phyloP scores from a whole-genome alignment of 2,888 invertebrate species.

The Pherbina coryleti region DNA sequence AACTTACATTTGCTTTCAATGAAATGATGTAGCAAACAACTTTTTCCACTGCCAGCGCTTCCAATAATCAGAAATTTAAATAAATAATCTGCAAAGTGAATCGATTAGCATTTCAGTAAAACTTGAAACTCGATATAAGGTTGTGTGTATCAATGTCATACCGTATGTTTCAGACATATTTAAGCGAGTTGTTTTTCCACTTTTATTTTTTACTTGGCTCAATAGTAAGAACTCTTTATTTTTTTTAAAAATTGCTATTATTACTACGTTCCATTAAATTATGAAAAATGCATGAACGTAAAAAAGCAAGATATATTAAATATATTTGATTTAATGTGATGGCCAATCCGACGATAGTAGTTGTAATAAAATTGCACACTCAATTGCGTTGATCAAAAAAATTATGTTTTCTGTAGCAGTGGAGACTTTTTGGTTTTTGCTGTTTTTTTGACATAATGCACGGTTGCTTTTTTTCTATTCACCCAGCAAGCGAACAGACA shows the following conservation, averaged over 20 bases:
- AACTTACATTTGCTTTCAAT: slow-evolving; percentile 87
- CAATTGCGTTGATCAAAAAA: neutral
- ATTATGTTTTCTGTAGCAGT: neutral
- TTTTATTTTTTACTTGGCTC: slow-evolving; percentile 33
- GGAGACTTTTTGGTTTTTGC: neutral
- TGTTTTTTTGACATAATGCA: neutral
- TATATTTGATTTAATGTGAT: neutral
- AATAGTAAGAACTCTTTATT: slow-evolving; percentile 25
- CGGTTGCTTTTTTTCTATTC: neutral
- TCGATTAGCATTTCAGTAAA: slow-evolving; percentile 16
- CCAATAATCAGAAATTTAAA: slow-evolving; percentile 90
- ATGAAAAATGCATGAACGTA: neutral
- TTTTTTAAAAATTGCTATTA: neutral
- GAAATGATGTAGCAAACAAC: slow-evolving; percentile 86
- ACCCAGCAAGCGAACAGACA: no score
- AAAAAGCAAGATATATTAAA: neutral
- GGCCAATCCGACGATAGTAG: neutral
- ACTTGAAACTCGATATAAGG: neutral
- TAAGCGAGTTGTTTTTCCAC: slow-evolving; percentile 35
- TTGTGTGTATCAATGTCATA: slow-evolving; percentile 47
- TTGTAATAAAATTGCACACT: neutral
- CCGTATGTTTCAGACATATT: slow-evolving; percentile 68
- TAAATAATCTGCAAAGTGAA: slow-evolving; percentile 77
- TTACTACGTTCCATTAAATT: neutral
- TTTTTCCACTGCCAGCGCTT: slow-evolving; percentile 87